Percentiles rank a stretch among this genome's conserved stretches.
Conservation (phyloP, 2,113 vertebrate genomes). For the Setophaga petechia region DNA sequence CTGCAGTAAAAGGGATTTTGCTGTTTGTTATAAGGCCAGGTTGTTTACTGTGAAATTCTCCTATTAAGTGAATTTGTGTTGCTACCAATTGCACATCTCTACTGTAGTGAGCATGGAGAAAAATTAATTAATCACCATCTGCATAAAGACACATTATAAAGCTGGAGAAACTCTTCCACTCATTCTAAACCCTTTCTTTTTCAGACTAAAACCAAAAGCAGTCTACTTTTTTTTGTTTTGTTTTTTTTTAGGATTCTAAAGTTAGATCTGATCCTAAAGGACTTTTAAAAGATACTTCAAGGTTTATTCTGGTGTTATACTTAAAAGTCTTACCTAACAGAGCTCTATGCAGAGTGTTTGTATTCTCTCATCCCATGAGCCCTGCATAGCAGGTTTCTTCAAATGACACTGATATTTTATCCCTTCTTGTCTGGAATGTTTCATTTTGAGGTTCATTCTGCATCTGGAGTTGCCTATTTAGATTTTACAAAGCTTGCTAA, state of each 20-base stretch:
- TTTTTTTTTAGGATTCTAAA: background rate
- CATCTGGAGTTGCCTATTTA: background rate
- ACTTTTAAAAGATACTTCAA: background rate
- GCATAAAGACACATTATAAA: background rate
- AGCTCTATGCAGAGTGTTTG: background rate
- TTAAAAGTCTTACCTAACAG: background rate
- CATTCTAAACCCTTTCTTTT: background rate
- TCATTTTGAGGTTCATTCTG: background rate
- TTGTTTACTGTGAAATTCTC: background rate
- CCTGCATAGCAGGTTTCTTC: background rate
- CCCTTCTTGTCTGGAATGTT: background rate
- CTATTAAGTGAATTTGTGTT: background rate
- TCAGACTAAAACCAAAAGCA: background rate
- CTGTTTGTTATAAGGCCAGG: background rate
- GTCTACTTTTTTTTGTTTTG: background rate
- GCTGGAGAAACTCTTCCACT: background rate
- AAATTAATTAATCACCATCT: background rate
- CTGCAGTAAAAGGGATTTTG: background rate
- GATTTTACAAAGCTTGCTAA: background rate
- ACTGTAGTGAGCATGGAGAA: background rate
- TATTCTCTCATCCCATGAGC: background rate
- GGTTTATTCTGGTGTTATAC: background rate
- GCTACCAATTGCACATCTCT: background rate
- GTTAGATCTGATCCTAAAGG: background rate
- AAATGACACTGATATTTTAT: background rate